phyloP scores from a whole-genome alignment of 2,113 vertebrate species.

The Leucopsar rothschildi region DNA sequence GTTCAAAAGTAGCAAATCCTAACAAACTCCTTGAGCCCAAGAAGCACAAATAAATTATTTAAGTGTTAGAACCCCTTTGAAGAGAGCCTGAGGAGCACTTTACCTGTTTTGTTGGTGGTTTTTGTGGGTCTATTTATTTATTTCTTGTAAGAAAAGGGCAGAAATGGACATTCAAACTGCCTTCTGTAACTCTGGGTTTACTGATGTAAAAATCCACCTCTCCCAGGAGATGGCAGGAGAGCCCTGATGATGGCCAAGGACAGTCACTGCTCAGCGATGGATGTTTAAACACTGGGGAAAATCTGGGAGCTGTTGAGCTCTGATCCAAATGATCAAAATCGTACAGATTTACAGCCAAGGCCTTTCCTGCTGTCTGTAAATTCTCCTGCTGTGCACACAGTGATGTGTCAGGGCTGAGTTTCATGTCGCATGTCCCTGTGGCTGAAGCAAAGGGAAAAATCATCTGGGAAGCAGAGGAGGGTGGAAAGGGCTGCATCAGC shows the following conservation, averaged over 20 bases:
- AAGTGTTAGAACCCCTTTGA: neutral
- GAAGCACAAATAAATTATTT: neutral
- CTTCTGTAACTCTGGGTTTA: neutral
- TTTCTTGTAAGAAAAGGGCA: neutral
- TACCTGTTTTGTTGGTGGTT: neutral
- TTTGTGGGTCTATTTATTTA: neutral
- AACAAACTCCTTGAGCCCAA: neutral
- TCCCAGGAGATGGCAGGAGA: conserved; percentile 49
- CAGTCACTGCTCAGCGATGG: neutral
- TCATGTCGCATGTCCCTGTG: fast-evolving
- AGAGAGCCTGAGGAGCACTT: neutral
- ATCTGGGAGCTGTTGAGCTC: neutral
- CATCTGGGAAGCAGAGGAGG: neutral
- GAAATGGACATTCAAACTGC: neutral
- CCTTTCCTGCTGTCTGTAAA: neutral
- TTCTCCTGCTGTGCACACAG: neutral
- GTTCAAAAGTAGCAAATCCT: neutral
- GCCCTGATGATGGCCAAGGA: neutral
- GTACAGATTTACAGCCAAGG: neutral
- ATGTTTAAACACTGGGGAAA: neutral
- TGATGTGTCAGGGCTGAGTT: neutral
- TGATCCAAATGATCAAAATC: neutral
- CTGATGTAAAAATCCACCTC: neutral
- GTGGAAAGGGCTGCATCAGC: neutral
- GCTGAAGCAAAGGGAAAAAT: neutral